phyloP scores from a whole-genome alignment of 1,140 invertebrate species.

The Drosophila albomicans region DNA sequence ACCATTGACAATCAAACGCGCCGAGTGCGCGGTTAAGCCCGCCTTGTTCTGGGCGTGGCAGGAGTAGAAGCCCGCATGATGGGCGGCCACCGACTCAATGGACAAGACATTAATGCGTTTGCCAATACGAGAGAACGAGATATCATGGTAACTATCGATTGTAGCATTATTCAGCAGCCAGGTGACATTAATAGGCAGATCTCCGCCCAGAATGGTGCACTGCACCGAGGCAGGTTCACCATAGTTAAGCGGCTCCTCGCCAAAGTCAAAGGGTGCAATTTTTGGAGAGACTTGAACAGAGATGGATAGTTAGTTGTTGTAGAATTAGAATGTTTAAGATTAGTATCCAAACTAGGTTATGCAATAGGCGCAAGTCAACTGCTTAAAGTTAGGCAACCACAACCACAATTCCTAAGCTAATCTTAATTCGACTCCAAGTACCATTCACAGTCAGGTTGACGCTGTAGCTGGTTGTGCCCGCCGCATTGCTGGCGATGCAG shows the following conservation, averaged over 20 bases:
- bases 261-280: slow-evolving; percentile 89
- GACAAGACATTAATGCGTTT: slow-evolving; percentile 85
- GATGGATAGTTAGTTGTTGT: not conserved
- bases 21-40: slow-evolving; percentile 88
- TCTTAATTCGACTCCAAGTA: slow-evolving; percentile 61
- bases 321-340: slow-evolving; percentile 5
- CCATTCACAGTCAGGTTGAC: slow-evolving; percentile 86
- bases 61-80: slow-evolving; percentile 88
- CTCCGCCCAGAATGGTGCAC: slow-evolving; percentile 90
- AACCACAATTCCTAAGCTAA: slow-evolving; percentile 86
- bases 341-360: slow-evolving; percentile 34
- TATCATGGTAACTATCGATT: slow-evolving; percentile 84
- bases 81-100: slow-evolving; percentile 85
- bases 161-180: slow-evolving; percentile 89
- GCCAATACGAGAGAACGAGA: slow-evolving; percentile 87
- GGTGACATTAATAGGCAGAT: slow-evolving; percentile 87
- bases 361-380: slow-evolving; percentile 23
- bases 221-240: slow-evolving; percentile 90
- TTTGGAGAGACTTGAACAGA: slow-evolving; percentile 87
- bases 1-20: slow-evolving; percentile 91
- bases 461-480: slow-evolving; percentile 89
- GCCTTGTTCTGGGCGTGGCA: slow-evolving; percentile 89
- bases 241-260: slow-evolving; percentile 89
- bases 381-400: slow-evolving; percentile 68
- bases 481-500: slow-evolving; percentile 91